Conservation (phyloP, 2,797 vertebrate species). For the Strix occidentalis region DNA sequence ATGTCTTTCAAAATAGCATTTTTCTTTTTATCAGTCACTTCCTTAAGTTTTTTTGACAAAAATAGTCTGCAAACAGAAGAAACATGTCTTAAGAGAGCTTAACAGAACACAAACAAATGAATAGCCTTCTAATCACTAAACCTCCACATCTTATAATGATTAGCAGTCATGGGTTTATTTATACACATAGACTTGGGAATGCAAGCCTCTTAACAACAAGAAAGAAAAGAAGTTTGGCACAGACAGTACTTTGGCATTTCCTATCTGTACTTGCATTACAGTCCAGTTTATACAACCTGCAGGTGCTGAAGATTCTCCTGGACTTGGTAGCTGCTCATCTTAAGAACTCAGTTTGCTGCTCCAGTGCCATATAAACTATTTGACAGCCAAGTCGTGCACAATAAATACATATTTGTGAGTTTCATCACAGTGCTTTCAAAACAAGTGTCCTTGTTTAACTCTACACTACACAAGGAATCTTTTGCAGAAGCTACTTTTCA, state of each 20-base stretch:
- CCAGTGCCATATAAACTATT: background rate
- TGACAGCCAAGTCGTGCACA: background rate
- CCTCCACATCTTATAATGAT: background rate
- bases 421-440: background rate
- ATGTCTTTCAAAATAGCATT: slow-evolving; percentile 76
- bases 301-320: background rate
- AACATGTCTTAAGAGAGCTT: background rate
- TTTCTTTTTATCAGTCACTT: slow-evolving; percentile 78
- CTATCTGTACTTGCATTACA: background rate
- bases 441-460: background rate
- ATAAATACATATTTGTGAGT: background rate
- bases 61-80: slow-evolving; percentile 79
- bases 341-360: background rate
- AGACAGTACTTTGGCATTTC: background rate
- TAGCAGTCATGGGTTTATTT: background rate
- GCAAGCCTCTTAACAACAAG: background rate
- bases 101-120: background rate
- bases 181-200: background rate
- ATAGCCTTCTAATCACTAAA: background rate
- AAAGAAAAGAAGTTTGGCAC: background rate
- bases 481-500: background rate
- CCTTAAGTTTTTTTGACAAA: slow-evolving; percentile 85
- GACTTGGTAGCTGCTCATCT: background rate
- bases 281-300: background rate
- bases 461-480: background rate